Base-by-base conservation (phyloP, 2,888 invertebrate genomes). In the Aspidiotus destructor region DNA sequence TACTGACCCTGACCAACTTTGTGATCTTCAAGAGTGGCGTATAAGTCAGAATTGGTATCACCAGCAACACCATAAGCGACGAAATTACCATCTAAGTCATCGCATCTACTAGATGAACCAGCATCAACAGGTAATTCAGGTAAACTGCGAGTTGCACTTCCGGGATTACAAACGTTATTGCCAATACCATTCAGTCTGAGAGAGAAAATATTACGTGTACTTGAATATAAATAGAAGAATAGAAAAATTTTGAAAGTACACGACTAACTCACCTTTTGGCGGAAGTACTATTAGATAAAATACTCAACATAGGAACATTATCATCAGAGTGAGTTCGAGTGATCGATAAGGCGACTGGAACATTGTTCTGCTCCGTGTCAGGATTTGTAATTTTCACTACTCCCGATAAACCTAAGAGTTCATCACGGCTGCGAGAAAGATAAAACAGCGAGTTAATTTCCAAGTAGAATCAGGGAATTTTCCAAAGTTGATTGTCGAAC, bases 31-130 rank as follows among this genome's bases (percentile, higher is more conserved):
- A 92, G 89, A 8, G 91, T 92, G 52, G 91, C 92, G 76, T 92
- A 92, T 71, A 91, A 81, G 76, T 91, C 92, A 0, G 90, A 92
- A 9, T 86, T 85, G 61, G 88, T 89, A 77, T 92, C 91, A 5
- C 86, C 85, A 71, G 11, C 75, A 74, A 73, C 74, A 75, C 69
- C 71, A 68, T 73, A 70, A 74, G 73, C 74, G 52, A 74, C 70
- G 68, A 72, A 73, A 72, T 73, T 75, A 61, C 75, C 74, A 8
- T 73, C 71, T 16, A 72, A 61, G 13, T 68, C 67, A 52, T 72
- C 65, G 54, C 67, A 60, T 52, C 69, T 41, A 10, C 62, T 69
- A 15, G 63, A 60, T 11, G 81, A 81, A 0, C 28, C 13, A 48
- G 85, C 79, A 71, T 79, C 86, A 41, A 86, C 84, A 9, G 91